Conservation (phyloP, 2,888 invertebrate genomes). For the Aromia moschata region DNA sequence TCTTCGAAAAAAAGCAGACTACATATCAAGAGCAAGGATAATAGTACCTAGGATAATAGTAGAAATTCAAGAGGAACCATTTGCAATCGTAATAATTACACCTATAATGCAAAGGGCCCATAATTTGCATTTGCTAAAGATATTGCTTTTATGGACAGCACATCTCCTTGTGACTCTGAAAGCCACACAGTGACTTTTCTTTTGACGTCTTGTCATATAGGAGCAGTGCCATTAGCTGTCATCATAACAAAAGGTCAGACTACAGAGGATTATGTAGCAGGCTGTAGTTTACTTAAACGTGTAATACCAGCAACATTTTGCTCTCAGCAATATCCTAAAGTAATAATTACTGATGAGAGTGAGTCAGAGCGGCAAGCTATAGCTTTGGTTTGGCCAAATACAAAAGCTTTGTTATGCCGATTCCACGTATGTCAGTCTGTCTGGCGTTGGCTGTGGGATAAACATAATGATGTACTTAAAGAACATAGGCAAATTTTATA, state of each 20-base stretch:
- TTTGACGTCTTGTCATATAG: conserved; percentile 24
- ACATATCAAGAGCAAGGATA: too few species aligned
- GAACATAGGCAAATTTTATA: background rate
- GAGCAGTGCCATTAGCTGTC: conserved; percentile 31
- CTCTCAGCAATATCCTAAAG: conserved; percentile 22
- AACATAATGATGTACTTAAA: conserved; percentile 11
- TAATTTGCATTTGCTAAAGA: background rate
- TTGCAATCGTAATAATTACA: conserved; percentile 19
- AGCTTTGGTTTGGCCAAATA: conserved; percentile 24
- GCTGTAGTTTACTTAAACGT: conserved; percentile 22
- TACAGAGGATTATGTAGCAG: conserved; percentile 23
- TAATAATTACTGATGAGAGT: conserved; percentile 31
- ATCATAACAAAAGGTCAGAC: conserved; percentile 32
- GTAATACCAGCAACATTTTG: conserved; percentile 14
- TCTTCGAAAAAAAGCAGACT: too few species aligned
- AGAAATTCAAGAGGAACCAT: conserved; percentile 18
- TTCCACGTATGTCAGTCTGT: conserved; percentile 31
- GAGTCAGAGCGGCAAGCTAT: conserved; percentile 30
- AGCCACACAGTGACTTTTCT: conserved; percentile 27
- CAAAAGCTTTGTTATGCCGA: conserved; percentile 24
- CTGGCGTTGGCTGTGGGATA: conserved; percentile 30
- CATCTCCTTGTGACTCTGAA: conserved; percentile 17
- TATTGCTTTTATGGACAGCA: conserved; percentile 21
- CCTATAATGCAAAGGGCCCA: conserved; percentile 25
- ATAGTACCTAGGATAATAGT: too few species aligned